These are phyloP conservation scores for Microctonus hyperodae DNA, from an alignment of 2,888 invertebrate species.

Conservation along the genomic window DNA sequence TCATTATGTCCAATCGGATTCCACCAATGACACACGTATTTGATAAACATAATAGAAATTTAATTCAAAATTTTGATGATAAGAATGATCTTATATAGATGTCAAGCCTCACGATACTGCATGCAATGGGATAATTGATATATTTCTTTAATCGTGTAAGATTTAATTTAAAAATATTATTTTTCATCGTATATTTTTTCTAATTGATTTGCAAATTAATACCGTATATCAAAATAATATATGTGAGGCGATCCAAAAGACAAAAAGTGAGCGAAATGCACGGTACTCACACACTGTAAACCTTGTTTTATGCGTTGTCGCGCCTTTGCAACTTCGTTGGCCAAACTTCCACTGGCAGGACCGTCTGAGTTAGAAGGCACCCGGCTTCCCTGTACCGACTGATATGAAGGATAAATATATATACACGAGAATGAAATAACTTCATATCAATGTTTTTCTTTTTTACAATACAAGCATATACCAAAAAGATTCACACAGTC, in stretches of 20 bases:
- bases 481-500: constrained; percentile 33
- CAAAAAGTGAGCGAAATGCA: constrained; percentile 45
- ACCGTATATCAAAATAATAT: background rate
- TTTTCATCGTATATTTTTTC: background rate
- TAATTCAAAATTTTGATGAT: too few species aligned
- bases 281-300: constrained; percentile 65
- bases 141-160: too few species aligned
- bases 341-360: constrained; percentile 66
- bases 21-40: too few species aligned
- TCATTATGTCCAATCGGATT: too few species aligned
- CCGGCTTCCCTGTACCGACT: constrained; percentile 57
- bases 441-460: background rate
- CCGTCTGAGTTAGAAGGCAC: constrained; percentile 51
- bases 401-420: constrained; percentile 36
- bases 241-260: background rate
- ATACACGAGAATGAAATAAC: background rate
- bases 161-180: too few species aligned
- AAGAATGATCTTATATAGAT: too few species aligned
- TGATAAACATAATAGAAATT: too few species aligned
- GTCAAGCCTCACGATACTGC: too few species aligned
- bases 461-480: background rate
- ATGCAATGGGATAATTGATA: too few species aligned
- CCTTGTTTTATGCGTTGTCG: constrained; percentile 79
- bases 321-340: constrained; percentile 86
- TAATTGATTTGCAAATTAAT: background rate